These are phyloP conservation scores for Clinocottus analis DNA, from an alignment of 2,113 vertebrate species.

Conservation along the genomic window DNA sequence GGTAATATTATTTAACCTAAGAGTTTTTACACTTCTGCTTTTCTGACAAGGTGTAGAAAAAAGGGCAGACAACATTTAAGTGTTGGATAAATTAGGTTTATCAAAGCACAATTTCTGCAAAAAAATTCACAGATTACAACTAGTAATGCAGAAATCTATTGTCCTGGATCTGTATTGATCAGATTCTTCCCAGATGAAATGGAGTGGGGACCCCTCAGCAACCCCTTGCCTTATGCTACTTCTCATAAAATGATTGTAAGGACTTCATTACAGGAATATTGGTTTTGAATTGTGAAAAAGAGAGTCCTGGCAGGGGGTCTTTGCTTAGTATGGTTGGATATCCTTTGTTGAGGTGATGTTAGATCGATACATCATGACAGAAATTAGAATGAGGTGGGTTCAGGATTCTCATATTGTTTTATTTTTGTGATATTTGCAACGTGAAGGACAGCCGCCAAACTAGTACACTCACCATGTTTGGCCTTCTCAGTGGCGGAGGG, in stretches of 20 bases:
- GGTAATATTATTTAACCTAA: not conserved
- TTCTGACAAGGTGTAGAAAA: not conserved
- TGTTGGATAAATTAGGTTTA: not conserved
- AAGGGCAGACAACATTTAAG: not conserved
- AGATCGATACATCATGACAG: not conserved
- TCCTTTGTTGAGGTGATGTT: not conserved
- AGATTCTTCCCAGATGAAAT: not conserved
- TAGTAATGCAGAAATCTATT: not conserved
- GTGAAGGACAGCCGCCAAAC: not conserved
- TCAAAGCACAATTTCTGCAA: not conserved
- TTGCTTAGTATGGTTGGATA: not conserved
- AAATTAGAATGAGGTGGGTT: not conserved
- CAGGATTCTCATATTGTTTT: not conserved
- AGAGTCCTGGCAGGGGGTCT: not conserved
- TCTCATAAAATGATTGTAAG: not conserved
- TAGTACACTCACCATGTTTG: conserved; percentile 84
- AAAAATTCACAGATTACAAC: not conserved
- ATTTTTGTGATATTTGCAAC: not conserved
- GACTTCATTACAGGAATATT: no score
- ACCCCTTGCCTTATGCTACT: not conserved
- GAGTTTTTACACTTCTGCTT: not conserved
- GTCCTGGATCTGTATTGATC: not conserved
- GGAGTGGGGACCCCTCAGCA: not conserved
- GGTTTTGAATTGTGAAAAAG: not conserved
- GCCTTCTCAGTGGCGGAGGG: conserved; percentile 82